Conservation (phyloP, 2,888 invertebrate genomes). For the Leucophenga montana region DNA sequence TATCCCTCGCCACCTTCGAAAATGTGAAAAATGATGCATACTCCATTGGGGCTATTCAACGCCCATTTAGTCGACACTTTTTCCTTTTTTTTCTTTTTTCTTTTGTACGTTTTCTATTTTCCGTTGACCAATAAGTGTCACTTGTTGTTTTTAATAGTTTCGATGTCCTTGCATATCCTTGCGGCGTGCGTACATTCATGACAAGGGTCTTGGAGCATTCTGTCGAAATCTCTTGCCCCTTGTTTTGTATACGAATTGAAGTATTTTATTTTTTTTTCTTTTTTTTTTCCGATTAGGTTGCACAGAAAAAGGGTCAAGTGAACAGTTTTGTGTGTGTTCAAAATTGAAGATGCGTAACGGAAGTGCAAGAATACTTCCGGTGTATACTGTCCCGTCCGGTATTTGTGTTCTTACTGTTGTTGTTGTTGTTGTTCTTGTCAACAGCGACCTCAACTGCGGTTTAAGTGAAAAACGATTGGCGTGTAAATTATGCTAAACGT, state of each 20-base stretch:
- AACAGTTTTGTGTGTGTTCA: too few species aligned
- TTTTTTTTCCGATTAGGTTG: too few species aligned
- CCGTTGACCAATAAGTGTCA: slow-evolving; percentile 51
- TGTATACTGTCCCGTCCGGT: neutral
- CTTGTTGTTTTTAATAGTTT: slow-evolving; percentile 52
- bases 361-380: slow-evolving; percentile 4
- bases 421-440: neutral
- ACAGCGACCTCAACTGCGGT: slow-evolving; percentile 47
- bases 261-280: slow-evolving; percentile 1
- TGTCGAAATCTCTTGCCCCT: neutral
- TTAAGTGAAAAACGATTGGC: slow-evolving; percentile 54
- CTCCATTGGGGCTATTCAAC: slow-evolving; percentile 27
- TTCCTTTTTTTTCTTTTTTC: slow-evolving; percentile 40
- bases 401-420: neutral
- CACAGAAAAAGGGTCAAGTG: slow-evolving; percentile 14
- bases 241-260: neutral
- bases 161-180: slow-evolving; percentile 3
- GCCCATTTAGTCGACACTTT: slow-evolving; percentile 26
- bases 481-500: slow-evolving; percentile 66
- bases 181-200: slow-evolving; percentile 43
- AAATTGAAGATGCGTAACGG: neutral
- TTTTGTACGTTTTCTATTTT: slow-evolving; percentile 17
- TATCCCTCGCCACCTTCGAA: slow-evolving; percentile 24
- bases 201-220: slow-evolving; percentile 58
- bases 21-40: slow-evolving; percentile 38